Evolutionary conservation across 2,888 invertebrate species (phyloP), one percentile per base, ranked within the genome.

Genomic region (Macrophya alboannulata): DNA sequence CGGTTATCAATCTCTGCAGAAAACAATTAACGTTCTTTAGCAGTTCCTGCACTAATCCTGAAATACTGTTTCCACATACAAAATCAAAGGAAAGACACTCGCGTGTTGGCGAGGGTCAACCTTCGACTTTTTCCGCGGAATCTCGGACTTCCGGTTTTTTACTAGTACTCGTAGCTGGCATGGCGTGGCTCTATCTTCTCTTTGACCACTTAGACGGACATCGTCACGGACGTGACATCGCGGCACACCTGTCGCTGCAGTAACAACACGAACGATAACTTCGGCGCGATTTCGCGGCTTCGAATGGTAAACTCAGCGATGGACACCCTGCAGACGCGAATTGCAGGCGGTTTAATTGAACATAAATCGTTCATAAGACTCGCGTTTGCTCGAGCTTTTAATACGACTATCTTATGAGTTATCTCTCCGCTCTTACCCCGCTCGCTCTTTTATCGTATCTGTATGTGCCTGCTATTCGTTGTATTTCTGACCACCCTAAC

Each of bases 341-440:
- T 91, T 90, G 90, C 89, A 88, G 88, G 88, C 89, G 88, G 87
- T 90, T 91, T 91, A 90, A 91, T 90, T 89, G 89, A 91, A 90
- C 90, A 89, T 91, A 91, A 91, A 90, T 90, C 90, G 90, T 90
- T 90, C 90, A 89, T 90, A 90, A 90, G 89, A 86, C 88, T 87
- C 86, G 83, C 82, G 84, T 81, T 86, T 86, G 85, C 85, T 85
- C 79, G 84, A 51, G 82, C 86, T 90, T 88, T 88, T 89, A 87
- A 85, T 89, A 89, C 88, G 88, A 89, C 89, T 91, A 91, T 90
- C 91, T 89, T 88, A 88, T 88, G 90, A 90, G 89, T 88, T 89
- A 91, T 90, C 90, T 89, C 86, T 85, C 79, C 86, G 55, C 68
- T 72, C 77, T 79, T 85, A 81, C 85, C 82, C 85, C 85, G 79